These are phyloP conservation scores for Berghia stephanieae DNA, from an alignment of 1,140 invertebrate species.

Conservation along the genomic window DNA sequence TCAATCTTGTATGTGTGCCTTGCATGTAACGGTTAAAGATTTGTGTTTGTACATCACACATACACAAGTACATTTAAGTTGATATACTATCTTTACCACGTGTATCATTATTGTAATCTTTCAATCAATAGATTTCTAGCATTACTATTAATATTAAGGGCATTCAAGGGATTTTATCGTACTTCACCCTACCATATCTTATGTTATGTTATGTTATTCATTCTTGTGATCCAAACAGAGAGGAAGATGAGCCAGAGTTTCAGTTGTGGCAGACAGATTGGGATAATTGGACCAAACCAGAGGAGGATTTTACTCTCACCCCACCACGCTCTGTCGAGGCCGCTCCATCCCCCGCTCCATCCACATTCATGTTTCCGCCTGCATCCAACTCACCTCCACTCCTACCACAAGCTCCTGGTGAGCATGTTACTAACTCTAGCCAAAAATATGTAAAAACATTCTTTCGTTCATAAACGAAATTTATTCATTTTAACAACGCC, in stretches of 20 bases:
- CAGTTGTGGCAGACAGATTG: conserved; percentile 45
- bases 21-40: too few relatives aligned
- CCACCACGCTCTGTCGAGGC: conserved; percentile 8
- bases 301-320: conserved; percentile 29
- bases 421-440: too few relatives aligned
- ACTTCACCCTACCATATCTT: background rate
- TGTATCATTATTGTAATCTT: too few relatives aligned
- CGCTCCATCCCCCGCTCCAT: conserved; percentile 19
- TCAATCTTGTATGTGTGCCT: background rate
- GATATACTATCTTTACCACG: too few relatives aligned
- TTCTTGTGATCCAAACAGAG: conserved; percentile 35
- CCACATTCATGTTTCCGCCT: conserved; percentile 25
- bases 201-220: background rate
- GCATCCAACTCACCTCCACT: background rate
- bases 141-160: too few relatives aligned
- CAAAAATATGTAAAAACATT: too few relatives aligned
- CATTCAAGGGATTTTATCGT: too few relatives aligned
- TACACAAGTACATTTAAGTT: too few relatives aligned
- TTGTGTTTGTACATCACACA: too few relatives aligned
- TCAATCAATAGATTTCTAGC: too few relatives aligned
- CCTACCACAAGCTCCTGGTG: background rate
- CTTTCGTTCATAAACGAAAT: too few relatives aligned
- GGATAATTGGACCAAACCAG: conserved; percentile 35
- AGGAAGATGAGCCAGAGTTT: conserved; percentile 41
- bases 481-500: too few relatives aligned